Evolutionary conservation across 1,140 invertebrate species (phyloP).

Genomic region (Helicoverpa zea): DNA sequence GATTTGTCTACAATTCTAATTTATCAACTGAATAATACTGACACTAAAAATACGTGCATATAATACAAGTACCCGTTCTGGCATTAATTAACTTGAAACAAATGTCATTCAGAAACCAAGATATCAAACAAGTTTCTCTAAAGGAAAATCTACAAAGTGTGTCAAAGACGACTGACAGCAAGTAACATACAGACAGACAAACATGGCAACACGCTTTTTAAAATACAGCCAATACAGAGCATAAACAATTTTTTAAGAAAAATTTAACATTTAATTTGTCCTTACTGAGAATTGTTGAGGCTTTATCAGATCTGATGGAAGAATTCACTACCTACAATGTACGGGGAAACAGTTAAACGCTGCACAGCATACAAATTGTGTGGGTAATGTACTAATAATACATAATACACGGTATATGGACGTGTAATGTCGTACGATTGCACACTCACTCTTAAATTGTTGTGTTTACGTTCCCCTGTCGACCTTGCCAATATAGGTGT

Average conservation of each 20-base stretch:
- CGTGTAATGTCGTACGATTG: not conserved
- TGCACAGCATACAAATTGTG: not conserved
- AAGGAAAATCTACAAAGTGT: not conserved
- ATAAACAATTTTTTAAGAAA: no score
- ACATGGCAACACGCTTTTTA: no score
- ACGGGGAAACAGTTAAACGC: not conserved
- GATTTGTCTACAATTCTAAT: no score
- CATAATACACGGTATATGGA: not conserved
- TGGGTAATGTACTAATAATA: not conserved
- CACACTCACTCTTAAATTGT: conserved; percentile 4
- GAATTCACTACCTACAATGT: not conserved
- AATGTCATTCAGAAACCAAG: not conserved
- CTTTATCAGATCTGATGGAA: not conserved
- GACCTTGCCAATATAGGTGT: conserved; percentile 24
- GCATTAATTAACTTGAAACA: not conserved
- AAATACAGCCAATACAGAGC: no score
- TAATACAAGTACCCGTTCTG: not conserved
- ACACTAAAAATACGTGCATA: no score
- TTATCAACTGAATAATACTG: no score
- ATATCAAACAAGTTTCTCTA: not conserved
- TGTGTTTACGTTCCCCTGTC: conserved; percentile 21
- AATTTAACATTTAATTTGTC: no score
- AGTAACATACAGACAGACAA: no score
- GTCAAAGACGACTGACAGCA: not conserved
- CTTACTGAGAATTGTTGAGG: not conserved